A percentile compares a stretch with the other conserved stretches of the same genome.
phyloP scores from a whole-genome alignment of 2,888 invertebrate genomes.

The Coleophora deauratella region DNA sequence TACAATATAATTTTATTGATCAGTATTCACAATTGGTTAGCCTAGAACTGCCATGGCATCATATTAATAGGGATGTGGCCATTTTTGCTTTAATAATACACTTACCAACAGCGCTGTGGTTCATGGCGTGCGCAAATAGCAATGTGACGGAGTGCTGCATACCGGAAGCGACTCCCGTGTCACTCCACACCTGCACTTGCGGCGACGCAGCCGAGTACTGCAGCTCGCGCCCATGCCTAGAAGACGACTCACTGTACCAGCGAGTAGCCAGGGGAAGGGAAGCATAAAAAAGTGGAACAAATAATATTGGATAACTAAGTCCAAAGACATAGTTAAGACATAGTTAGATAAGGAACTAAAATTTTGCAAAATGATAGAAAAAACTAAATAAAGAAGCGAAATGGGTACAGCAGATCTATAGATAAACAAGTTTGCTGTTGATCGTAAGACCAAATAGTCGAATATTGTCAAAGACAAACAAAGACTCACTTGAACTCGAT shows the following conservation, averaged over 20 bases:
- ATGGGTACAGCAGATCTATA: too few relatives aligned
- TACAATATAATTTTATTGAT: too few relatives aligned
- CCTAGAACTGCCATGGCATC: too few relatives aligned
- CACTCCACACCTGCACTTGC: slow-evolving; percentile 50
- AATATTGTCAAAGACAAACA: too few relatives aligned
- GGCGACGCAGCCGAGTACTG: slow-evolving; percentile 79
- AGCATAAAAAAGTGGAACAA: slow-evolving; percentile 9
- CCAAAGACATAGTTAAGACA: too few relatives aligned
- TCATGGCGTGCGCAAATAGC: slow-evolving; percentile 50
- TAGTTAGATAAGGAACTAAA: background rate
- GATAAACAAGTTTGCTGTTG: too few relatives aligned
- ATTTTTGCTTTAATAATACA: too few relatives aligned
- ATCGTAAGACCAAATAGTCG: too few relatives aligned
- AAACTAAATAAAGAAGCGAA: too few relatives aligned
- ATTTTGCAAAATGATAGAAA: background rate
- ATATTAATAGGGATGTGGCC: too few relatives aligned
- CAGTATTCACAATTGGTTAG: too few relatives aligned
- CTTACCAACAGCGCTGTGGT: slow-evolving; percentile 57
- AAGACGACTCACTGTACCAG: slow-evolving; percentile 40
- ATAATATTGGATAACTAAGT: too few relatives aligned
- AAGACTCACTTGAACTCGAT: slow-evolving; percentile 76
- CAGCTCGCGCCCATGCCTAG: slow-evolving; percentile 78
- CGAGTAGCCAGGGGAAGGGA: slow-evolving; percentile 16
- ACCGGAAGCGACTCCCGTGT: slow-evolving; percentile 41
- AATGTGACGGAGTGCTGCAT: slow-evolving; percentile 51